A percentile compares a stretch with the other conserved stretches of the same genome.
phyloP scores from a whole-genome alignment of 64 coral and sea anemone species.

The Exaiptasia diaphana region DNA sequence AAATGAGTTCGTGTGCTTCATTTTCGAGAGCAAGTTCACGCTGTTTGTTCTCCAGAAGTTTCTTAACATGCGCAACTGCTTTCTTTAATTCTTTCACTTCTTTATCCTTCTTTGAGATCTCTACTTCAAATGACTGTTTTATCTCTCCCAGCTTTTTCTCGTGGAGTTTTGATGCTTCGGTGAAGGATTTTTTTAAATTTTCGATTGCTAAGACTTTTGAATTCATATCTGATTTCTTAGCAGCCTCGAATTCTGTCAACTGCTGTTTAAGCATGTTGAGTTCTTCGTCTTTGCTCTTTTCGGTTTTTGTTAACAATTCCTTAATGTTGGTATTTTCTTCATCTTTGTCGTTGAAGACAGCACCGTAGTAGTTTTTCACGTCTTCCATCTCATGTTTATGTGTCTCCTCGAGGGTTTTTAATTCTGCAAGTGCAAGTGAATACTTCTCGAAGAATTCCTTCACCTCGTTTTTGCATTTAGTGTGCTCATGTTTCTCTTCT shows the following conservation, averaged over 20 bases:
- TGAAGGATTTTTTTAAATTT: conserved; percentile 3
- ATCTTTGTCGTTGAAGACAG: background rate
- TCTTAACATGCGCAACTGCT: background rate
- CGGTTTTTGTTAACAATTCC: background rate
- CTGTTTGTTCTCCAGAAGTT: conserved; percentile 9
- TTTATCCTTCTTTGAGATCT: background rate
- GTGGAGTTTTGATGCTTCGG: conserved; percentile 24
- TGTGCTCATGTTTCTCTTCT: background rate
- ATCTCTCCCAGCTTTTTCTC: conserved; percentile 13
- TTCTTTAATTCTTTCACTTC: background rate
- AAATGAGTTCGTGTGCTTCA: background rate
- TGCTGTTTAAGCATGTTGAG: background rate
- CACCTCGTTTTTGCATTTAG: background rate
- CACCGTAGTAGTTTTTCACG: background rate
- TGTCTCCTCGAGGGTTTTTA: background rate
- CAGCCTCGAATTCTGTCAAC: background rate
- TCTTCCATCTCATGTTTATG: background rate
- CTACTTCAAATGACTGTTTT: background rate
- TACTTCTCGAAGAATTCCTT: background rate
- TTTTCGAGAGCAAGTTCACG: background rate
- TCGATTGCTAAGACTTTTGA: conserved; percentile 13
- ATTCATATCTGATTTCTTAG: background rate
- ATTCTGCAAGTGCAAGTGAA: background rate
- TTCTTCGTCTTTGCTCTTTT: background rate
- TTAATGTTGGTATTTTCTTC: background rate